phyloP scores from a whole-genome alignment of 2,888 invertebrate genomes.

The Torymus tubicola region DNA sequence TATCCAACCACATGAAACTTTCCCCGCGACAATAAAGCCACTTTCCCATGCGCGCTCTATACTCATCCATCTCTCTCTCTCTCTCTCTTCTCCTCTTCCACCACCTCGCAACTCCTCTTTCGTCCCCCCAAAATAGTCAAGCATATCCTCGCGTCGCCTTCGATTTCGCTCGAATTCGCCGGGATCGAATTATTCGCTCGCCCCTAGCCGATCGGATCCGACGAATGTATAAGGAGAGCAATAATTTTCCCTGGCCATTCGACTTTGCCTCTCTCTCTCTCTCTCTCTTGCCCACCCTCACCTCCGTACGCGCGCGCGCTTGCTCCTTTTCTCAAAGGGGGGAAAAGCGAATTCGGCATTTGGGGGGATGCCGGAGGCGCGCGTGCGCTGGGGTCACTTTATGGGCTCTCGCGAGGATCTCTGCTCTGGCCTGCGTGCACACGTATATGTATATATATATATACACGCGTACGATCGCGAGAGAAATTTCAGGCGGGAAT shows the following conservation, averaged over 20 bases:
- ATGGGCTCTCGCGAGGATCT: constrained; percentile 72
- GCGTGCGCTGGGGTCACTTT: constrained; percentile 68
- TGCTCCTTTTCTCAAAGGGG: constrained; percentile 53
- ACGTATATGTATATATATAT: neutral
- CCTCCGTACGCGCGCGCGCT: neutral
- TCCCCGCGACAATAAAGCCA: constrained; percentile 43
- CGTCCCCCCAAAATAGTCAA: no score
- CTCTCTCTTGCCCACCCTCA: constrained; percentile 27
- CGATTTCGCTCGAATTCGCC: constrained; percentile 53
- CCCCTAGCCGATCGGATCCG: constrained; percentile 63
- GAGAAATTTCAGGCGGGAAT: constrained; percentile 43
- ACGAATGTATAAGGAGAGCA: constrained; percentile 74
- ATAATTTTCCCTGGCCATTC: constrained; percentile 70
- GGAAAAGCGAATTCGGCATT: constrained; percentile 61
- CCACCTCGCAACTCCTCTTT: neutral
- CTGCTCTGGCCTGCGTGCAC: neutral
- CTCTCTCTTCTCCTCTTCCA: neutral
- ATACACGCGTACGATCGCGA: constrained; percentile 35
- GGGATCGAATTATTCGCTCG: constrained; percentile 68
- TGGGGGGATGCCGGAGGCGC: constrained; percentile 61
- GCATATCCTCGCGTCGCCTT: constrained; percentile 48
- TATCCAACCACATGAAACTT: constrained; percentile 24
- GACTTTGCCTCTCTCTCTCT: constrained; percentile 6
- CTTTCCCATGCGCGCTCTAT: constrained; percentile 42
- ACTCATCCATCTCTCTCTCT: constrained; percentile 41